Evolutionary conservation across 2,797 vertebrate genomes (phyloP).

Genomic region (Melanogrammus aeglefinus): DNA sequence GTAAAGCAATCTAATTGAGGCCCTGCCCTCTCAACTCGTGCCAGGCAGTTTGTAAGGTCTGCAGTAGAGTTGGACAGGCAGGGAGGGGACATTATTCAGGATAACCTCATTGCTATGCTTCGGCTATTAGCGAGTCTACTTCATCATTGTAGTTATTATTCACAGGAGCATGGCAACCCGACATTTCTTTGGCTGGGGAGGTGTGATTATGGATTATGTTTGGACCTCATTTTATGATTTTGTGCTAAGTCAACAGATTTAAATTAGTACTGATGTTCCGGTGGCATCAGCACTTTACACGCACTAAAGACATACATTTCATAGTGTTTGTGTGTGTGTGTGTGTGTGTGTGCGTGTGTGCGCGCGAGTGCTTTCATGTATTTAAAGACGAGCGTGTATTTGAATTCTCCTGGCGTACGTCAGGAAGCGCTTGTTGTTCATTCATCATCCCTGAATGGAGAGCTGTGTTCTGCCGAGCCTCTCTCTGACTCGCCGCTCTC

Average conservation of each 20-base stretch:
- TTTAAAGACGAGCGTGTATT: neutral
- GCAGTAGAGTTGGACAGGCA: neutral
- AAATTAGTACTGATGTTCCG: neutral
- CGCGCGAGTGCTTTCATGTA: neutral
- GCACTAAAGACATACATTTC: slow-evolving; percentile 1
- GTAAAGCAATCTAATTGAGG: neutral
- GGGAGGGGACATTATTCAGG: neutral
- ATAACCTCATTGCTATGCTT: slow-evolving; percentile 2
- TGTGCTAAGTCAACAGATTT: slow-evolving; percentile 23
- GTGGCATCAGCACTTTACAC: slow-evolving; percentile 16
- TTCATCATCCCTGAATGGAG: slow-evolving; percentile 16
- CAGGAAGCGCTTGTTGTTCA: slow-evolving; percentile 2
- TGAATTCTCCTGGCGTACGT: neutral
- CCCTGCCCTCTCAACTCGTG: neutral
- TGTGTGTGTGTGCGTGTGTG: neutral
- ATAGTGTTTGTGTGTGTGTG: neutral
- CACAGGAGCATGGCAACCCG: slow-evolving; percentile 2
- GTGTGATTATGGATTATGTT: slow-evolving; percentile 22
- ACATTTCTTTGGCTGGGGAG: slow-evolving; percentile 14
- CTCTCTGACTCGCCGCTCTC: neutral
- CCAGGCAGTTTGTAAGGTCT: neutral
- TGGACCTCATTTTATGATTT: slow-evolving; percentile 10
- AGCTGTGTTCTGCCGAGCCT: neutral
- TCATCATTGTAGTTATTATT: neutral
- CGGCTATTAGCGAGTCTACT: neutral